Base-by-base conservation (phyloP, 2,797 vertebrate genomes). In the Xiphophorus birchmanni region DNA sequence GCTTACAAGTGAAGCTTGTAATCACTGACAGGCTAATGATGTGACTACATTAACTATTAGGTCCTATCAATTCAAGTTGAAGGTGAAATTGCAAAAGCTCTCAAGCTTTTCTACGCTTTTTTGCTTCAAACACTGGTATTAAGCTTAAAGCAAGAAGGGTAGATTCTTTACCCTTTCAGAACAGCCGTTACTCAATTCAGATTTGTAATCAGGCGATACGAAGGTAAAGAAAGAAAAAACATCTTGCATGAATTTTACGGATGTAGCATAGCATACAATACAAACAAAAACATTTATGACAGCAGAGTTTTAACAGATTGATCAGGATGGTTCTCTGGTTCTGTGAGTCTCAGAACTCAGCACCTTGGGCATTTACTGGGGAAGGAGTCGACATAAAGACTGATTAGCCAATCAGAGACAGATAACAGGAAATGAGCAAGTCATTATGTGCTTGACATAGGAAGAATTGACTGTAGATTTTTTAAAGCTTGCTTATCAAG, bases 1-100 rank as follows among this genome's bases (percentile, higher is more conserved):
- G 73, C 50, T 75, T 45, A n/a, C n/a, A n/a, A 52, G n/a, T 37
- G 47, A 23, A 58, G 73, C 50, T 75, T 45, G 67, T 42, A 56
- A 69, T 56, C 44, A 73, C 76, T 18, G 13, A 29, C 45, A 67
- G 77, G 5, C 18, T 76, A n/a, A 60, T 35, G 45, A 72, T 40
- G 18, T 67, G 48, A 80, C 73, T 37, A n/a, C 58, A 35, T 63
- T 35, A 63, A 32, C 29, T 3, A 35, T 35, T 63, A 63, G 15
- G 32, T 32, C 54, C 26, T 1, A 58, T 58, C 6, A 35, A 32
- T 32, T 35, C 6, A 63, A 63, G 15, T 60, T 60, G 56, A 60
- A 60, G 56, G n/a, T 60, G 56, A 60, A 60, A 32, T 63, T 63
- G 60, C 29, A 35, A 63, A 63, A 63, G 7, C 29, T 63, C 58